Evolutionary conservation across 2,113 vertebrate species (phyloP).

Genomic region (Rostratula benghalensis): DNA sequence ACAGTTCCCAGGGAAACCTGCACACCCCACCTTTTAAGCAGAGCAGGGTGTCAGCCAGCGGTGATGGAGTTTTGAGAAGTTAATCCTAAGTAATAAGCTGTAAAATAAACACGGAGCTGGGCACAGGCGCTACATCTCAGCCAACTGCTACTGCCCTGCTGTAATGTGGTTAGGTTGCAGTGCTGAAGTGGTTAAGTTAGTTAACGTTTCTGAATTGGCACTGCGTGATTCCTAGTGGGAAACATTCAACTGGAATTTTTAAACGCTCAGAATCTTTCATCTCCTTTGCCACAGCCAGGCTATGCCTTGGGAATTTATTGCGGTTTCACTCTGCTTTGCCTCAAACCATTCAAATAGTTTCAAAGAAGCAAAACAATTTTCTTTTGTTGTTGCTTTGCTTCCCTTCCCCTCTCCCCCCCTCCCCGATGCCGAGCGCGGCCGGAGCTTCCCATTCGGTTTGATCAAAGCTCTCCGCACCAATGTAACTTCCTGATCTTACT

Average conservation of each 20-base stretch:
- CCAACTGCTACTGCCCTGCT: constrained; percentile 6
- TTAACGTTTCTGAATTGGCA: constrained; percentile 62
- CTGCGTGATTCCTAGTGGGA: constrained; percentile 72
- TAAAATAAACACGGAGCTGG: constrained; percentile 31
- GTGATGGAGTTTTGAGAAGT: not conserved
- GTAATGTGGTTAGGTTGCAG: constrained; percentile 8
- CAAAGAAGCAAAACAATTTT: constrained; percentile 78
- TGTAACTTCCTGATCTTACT: constrained; percentile 82
- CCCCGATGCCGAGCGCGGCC: constrained; percentile 56
- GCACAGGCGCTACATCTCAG: not conserved
- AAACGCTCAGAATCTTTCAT: constrained; percentile 79
- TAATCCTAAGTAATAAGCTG: constrained; percentile 5
- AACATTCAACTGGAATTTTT: constrained; percentile 71
- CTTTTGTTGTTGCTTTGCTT: constrained; percentile 68
- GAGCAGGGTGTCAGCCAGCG: not conserved
- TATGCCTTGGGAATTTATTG: constrained; percentile 74
- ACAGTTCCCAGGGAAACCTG: not conserved
- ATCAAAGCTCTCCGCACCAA: constrained; percentile 84
- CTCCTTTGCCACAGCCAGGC: constrained; percentile 72
- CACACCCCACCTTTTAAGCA: not conserved
- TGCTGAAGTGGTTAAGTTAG: constrained; percentile 74
- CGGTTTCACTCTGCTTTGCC: constrained; percentile 79
- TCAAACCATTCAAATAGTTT: constrained; percentile 80
- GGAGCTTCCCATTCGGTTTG: constrained; percentile 77
- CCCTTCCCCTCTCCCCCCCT: constrained; percentile 62